Percentiles rank a stretch among this genome's conserved stretches.
These are phyloP conservation scores for Gnathochromis pfefferi DNA, from an alignment of 2,113 vertebrate species.

Conservation along the genomic window DNA sequence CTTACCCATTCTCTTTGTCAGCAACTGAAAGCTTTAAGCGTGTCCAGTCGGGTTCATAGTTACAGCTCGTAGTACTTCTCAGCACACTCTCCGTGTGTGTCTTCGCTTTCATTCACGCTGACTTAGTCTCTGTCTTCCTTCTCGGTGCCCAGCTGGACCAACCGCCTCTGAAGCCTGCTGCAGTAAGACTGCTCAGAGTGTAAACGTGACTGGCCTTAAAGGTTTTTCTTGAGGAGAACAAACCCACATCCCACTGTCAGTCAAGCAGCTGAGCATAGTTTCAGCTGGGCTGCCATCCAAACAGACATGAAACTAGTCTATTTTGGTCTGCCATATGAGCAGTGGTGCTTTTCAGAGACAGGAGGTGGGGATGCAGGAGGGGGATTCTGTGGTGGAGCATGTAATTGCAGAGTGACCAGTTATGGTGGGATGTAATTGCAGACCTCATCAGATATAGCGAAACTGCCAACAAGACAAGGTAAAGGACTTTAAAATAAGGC, in stretches of 20 bases:
- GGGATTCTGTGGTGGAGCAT: conserved; percentile 73
- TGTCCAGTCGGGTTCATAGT: conserved; percentile 46
- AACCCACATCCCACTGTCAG: conserved; percentile 78
- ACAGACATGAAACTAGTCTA: conserved; percentile 85
- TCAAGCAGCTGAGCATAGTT: conserved; percentile 76
- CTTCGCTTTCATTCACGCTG: neutral
- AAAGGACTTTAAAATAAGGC: conserved; percentile 60
- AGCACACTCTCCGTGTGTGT: neutral
- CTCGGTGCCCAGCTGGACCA: conserved; percentile 17
- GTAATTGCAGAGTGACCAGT: conserved; percentile 80
- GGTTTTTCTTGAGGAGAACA: conserved; percentile 60
- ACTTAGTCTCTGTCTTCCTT: neutral
- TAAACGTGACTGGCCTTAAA: conserved; percentile 66
- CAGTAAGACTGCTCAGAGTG: conserved; percentile 51
- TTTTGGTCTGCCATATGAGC: conserved; percentile 81
- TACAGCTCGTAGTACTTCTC: neutral
- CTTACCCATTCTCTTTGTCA: conserved; percentile 42
- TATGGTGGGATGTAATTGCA: conserved; percentile 79
- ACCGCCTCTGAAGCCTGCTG: conserved; percentile 36
- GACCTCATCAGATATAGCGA: conserved; percentile 66
- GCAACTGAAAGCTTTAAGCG: conserved; percentile 16
- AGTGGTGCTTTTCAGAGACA: conserved; percentile 49
- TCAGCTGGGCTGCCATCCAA: conserved; percentile 81
- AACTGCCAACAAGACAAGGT: conserved; percentile 62
- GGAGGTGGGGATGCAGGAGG: neutral